phyloP scores from a whole-genome alignment of 2,797 vertebrate genomes.

The Brachyrhaphis roseni region DNA sequence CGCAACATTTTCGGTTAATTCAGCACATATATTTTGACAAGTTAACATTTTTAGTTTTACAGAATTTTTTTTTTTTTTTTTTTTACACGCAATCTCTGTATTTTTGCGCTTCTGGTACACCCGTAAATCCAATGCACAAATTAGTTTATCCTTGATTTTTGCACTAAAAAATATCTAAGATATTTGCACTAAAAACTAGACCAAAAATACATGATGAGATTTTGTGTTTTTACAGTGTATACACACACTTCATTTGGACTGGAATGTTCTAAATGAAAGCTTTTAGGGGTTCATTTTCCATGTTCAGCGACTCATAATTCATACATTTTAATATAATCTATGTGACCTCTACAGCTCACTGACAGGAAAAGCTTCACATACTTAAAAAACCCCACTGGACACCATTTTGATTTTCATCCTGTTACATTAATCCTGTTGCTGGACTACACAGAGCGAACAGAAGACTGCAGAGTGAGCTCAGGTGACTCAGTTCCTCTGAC shows the following conservation, averaged over 20 bases:
- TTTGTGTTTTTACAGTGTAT: no score
- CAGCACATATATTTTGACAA: no score
- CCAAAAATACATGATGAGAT: no score
- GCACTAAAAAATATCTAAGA: no score
- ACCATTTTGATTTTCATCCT: slow-evolving; percentile 43
- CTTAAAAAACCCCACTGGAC: slow-evolving; percentile 46
- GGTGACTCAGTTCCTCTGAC: slow-evolving; percentile 23
- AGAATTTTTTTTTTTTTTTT: no score
- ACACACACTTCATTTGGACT: background rate
- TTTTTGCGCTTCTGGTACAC: background rate
- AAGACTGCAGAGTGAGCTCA: slow-evolving; percentile 33
- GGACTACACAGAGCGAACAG: slow-evolving; percentile 51
- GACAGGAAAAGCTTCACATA: slow-evolving; percentile 33
- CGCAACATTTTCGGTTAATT: no score
- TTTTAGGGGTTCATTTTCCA: background rate
- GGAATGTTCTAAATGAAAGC: background rate
- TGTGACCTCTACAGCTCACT: background rate
- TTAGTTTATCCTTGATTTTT: no score
- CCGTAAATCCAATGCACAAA: no score
- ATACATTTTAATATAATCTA: background rate
- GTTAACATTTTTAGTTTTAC: background rate
- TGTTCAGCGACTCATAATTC: background rate
- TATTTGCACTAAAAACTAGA: no score
- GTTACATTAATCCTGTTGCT: slow-evolving; percentile 59
- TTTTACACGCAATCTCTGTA: no score